Evolutionary conservation across 2,888 invertebrate genomes (phyloP), one percentile per base, ranked within the genome.

Genomic region (Thalpophila matura): DNA sequence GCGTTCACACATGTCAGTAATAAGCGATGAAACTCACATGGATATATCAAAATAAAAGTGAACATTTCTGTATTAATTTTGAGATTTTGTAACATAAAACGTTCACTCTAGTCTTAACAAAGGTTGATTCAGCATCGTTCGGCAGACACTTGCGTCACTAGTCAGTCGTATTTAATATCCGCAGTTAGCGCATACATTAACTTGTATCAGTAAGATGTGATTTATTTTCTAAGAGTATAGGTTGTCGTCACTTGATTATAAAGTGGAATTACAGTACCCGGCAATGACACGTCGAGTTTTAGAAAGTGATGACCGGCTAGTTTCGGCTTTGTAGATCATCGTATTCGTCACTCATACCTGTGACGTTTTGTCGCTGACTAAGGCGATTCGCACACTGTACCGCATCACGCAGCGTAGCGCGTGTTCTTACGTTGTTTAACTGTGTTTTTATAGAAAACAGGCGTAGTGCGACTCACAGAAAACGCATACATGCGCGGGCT

Each of bases 61-160:
- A 58, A 58, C 38, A 74, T 64, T 77, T 71, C 65, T 67, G 68
- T 78, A 74, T 79, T 71, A 68, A 59, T 66, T 77, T 75, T 79
- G 78, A 80, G 72, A 81, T 83, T 83, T 71, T 77, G 66, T n/a
- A 42, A 47, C 38, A 77, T 65, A 51, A 59, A 58, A 35, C 61
- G 70, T 71, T 81, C 67, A 76, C 72, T 83, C 86, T 85, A 86
- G 86, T 85, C 86, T 79, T 77, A 74, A 70, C 54, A 27, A 64
- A 78, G 80, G 80, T 78, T 63, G 74, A 69, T 77, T 68, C 56
- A 54, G 51, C 62, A 55, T 47, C 35, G 53, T 59, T 40, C 29
- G 9, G 31, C 45, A 20, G 58, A 18, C 16, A 37, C 16, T 20
- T 47, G 16, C 10, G 42, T 54, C 54, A 61, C 80, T 79, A 79